phyloP scores from a whole-genome alignment of 2,113 vertebrate species.

The Zosterops pallidus region DNA sequence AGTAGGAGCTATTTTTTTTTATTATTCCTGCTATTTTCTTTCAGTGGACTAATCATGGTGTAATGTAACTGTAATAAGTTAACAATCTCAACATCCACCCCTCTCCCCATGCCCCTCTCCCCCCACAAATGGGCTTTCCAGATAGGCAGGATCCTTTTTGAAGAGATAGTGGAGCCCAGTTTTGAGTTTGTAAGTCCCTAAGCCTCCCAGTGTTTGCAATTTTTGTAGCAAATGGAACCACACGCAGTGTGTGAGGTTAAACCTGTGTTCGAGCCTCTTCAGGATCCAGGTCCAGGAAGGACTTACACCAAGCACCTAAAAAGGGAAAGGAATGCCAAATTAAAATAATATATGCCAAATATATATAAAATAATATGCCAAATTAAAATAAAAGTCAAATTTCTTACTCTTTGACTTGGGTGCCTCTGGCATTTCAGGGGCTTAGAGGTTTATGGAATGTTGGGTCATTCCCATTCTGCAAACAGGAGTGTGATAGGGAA shows the following conservation, averaged over 20 bases:
- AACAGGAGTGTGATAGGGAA: not conserved
- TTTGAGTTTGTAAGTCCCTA: not conserved
- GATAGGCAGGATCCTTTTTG: not conserved
- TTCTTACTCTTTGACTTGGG: not conserved
- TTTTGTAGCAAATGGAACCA: not conserved
- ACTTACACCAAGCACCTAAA: not conserved
- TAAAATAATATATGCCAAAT: not conserved
- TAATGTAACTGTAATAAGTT: slow-evolving; percentile 28
- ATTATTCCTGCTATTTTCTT: slow-evolving; percentile 32
- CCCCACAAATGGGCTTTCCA: not conserved
- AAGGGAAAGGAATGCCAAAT: not conserved
- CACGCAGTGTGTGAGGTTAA: not conserved
- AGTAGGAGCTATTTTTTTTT: not conserved
- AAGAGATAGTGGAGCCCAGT: not conserved
- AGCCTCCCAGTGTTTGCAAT: not conserved
- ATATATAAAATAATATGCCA: too few relatives aligned
- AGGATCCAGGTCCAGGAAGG: not conserved
- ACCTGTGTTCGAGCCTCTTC: not conserved
- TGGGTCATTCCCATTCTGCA: slow-evolving; percentile 21
- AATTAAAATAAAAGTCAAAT: not conserved
- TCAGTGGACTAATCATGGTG: not conserved
- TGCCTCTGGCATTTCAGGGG: slow-evolving; percentile 16
- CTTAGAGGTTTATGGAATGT: slow-evolving; percentile 16
- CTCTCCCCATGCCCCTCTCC: not conserved
- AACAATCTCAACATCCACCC: not conserved